Conservation (phyloP, 2,888 invertebrate genomes). For the Apotomis betuletana region DNA sequence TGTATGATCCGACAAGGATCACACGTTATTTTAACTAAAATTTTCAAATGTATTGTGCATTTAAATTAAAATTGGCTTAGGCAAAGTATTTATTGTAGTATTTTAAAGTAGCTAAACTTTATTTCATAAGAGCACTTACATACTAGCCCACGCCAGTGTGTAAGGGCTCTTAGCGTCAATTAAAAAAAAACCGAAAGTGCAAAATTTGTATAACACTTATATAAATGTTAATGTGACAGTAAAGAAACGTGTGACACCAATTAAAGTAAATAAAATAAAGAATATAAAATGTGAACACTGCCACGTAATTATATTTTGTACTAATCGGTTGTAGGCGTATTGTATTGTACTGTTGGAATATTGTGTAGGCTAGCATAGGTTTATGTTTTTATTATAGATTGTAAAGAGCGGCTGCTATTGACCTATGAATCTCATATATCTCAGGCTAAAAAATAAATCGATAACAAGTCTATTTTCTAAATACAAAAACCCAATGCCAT, state of each 20-base stretch:
- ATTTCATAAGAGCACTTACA: slow-evolving; percentile 38
- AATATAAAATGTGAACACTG: slow-evolving; percentile 49
- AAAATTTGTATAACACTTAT: slow-evolving; percentile 42
- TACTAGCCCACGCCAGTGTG: slow-evolving; percentile 28
- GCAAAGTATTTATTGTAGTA: slow-evolving; percentile 48
- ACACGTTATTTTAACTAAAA: slow-evolving; percentile 41
- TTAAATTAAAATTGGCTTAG: slow-evolving; percentile 49
- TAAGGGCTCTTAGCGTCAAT: slow-evolving; percentile 39
- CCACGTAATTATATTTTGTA: slow-evolving; percentile 53
- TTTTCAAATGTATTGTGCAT: slow-evolving; percentile 46
- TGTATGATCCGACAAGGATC: slow-evolving; percentile 27
- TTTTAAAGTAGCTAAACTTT: slow-evolving; percentile 37
- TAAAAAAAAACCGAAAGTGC: slow-evolving; percentile 42
- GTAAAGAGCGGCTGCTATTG: slow-evolving; percentile 41
- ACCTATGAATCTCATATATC: slow-evolving; percentile 5
- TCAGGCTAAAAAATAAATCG: too few relatives aligned
- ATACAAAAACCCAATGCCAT: too few relatives aligned
- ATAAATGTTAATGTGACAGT: slow-evolving; percentile 42
- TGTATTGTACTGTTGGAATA: slow-evolving; percentile 46
- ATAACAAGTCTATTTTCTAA: too few relatives aligned
- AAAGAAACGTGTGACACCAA: slow-evolving; percentile 46
- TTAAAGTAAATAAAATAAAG: slow-evolving; percentile 37
- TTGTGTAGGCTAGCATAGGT: slow-evolving; percentile 52
- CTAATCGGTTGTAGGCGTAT: slow-evolving; percentile 47
- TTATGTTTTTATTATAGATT: slow-evolving; percentile 44